Conservation (phyloP, 2,113 vertebrate genomes). For the Aramus guarauna region DNA sequence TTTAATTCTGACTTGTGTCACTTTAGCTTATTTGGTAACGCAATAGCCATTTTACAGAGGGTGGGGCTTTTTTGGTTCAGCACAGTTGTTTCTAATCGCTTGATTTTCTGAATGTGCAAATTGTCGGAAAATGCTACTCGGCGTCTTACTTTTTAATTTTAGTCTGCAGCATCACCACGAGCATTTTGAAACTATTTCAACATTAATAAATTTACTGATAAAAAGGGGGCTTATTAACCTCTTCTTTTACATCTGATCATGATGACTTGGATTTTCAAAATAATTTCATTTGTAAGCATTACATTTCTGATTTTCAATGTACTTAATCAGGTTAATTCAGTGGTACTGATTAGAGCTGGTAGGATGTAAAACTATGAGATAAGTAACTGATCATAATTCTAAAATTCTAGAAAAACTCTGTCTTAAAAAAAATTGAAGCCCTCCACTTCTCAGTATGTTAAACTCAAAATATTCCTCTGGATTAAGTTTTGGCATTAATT, state of each 20-base stretch:
- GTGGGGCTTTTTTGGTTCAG: slow-evolving; percentile 44
- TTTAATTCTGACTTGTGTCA: slow-evolving; percentile 34
- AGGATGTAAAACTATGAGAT: slow-evolving; percentile 16
- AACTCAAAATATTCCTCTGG: slow-evolving; percentile 30
- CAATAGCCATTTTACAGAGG: slow-evolving; percentile 22
- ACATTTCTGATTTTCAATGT: background rate
- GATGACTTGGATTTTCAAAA: background rate
- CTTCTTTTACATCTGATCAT: background rate
- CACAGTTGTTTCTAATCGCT: background rate
- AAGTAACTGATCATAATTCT: background rate
- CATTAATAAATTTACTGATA: background rate
- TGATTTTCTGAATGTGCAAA: slow-evolving; percentile 12
- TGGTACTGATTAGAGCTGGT: background rate
- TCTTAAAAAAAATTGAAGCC: slow-evolving; percentile 6
- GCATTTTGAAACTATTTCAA: background rate
- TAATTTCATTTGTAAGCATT: background rate
- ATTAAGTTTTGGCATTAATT: slow-evolving; percentile 39
- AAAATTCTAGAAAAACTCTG: slow-evolving; percentile 14
- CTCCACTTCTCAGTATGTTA: background rate
- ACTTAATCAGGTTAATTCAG: background rate
- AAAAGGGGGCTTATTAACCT: background rate
- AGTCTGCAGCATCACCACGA: background rate
- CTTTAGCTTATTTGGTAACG: slow-evolving; percentile 49
- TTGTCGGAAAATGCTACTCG: slow-evolving; percentile 29
- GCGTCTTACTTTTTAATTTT: background rate